These are phyloP conservation scores for Daphoenositta chrysoptera DNA, from an alignment of 2,113 vertebrate species.

Conservation along the genomic window DNA sequence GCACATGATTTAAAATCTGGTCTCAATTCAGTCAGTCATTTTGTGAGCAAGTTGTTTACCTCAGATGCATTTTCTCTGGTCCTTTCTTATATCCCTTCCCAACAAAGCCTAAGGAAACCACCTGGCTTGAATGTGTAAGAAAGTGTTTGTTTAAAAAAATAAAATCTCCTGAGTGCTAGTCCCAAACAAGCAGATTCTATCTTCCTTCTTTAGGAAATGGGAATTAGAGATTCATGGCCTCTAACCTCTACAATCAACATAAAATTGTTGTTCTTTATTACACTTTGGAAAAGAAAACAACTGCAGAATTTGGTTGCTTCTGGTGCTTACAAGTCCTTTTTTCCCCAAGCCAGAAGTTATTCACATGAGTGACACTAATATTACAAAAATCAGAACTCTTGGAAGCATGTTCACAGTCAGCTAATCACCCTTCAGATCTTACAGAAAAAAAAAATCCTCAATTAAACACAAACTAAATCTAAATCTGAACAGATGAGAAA, in stretches of 20 bases:
- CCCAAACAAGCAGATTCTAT: neutral
- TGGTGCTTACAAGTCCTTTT: neutral
- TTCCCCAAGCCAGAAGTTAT: neutral
- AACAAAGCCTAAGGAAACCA: neutral
- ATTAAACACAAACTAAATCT: constrained; percentile 22
- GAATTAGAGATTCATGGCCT: neutral
- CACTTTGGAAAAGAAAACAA: neutral
- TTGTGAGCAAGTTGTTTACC: neutral
- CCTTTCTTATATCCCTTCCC: neutral
- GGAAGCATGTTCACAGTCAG: neutral
- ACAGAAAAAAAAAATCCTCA: neutral
- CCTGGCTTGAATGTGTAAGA: neutral
- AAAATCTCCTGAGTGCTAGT: neutral
- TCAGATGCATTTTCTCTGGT: neutral
- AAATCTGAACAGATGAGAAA: constrained; percentile 8
- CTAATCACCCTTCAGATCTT: neutral
- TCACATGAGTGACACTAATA: neutral
- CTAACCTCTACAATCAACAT: neutral
- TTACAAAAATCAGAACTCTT: neutral
- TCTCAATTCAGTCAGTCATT: neutral
- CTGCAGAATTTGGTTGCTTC: neutral
- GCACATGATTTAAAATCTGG: neutral
- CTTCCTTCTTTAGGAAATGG: neutral
- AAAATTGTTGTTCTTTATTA: neutral
- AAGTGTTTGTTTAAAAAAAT: neutral